Conservation (phyloP, 1,140 invertebrate species). For the Brachystomella parvula region DNA sequence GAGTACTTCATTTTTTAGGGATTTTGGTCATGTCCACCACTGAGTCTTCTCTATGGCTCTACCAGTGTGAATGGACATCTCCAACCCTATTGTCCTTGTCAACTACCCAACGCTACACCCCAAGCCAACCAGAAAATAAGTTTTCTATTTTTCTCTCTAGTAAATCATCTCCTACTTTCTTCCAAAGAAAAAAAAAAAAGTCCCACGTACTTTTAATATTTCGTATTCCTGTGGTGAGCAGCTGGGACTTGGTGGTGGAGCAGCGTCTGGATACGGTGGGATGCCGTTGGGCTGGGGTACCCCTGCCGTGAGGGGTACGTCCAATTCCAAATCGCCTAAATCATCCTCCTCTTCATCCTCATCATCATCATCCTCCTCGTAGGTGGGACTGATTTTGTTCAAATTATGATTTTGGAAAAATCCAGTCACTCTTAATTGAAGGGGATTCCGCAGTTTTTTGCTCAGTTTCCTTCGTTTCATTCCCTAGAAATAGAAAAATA, state of each 20-base stretch:
- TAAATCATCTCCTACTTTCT: not conserved
- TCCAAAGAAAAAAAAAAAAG: not conserved
- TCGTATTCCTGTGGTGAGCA: conserved; percentile 61
- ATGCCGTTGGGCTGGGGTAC: conserved; percentile 6
- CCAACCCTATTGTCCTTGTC: too few species aligned
- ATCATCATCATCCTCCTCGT: conserved; percentile 1
- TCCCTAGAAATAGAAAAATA: too few species aligned
- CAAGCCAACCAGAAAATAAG: too few species aligned
- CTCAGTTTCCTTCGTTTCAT: too few species aligned
- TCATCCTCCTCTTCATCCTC: conserved; percentile 16
- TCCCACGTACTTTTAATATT: conserved; percentile 55
- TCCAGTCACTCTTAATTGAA: not conserved
- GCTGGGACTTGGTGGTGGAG: conserved; percentile 39
- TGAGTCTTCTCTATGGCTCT: too few species aligned
- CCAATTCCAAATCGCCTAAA: not conserved
- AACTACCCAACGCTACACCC: too few species aligned
- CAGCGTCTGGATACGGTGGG: not conserved
- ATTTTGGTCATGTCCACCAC: too few species aligned
- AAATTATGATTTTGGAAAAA: not conserved
- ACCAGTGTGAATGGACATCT: too few species aligned
- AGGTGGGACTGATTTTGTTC: not conserved
- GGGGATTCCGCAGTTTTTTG: not conserved
- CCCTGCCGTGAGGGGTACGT: conserved; percentile 3
- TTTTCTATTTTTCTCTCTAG: too few species aligned
- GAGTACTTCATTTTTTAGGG: too few species aligned